Conservation (phyloP, 2,888 invertebrate genomes). For the Idaea aversata region DNA sequence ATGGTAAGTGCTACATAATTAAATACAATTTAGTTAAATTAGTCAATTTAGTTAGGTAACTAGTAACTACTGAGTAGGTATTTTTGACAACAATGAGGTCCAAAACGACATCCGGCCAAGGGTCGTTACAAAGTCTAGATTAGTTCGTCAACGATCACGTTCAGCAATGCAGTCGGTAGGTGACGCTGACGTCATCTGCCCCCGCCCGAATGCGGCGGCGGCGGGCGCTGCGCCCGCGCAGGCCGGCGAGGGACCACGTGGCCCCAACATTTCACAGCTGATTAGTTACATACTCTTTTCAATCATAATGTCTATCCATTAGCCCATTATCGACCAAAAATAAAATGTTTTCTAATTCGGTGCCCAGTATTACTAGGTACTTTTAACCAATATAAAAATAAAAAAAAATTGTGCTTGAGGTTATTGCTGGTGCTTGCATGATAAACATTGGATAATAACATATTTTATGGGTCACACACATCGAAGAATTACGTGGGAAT, state of each 20-base stretch:
- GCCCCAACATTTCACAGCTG: conserved; percentile 53
- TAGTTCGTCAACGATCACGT: not conserved
- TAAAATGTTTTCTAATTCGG: too few species aligned
- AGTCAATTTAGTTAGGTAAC: too few species aligned
- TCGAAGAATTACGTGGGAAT: conserved; percentile 24
- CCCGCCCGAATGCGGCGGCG: conserved; percentile 16
- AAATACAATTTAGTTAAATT: too few species aligned
- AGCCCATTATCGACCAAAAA: not conserved
- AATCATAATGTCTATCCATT: not conserved
- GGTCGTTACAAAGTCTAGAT: not conserved
- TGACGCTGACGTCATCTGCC: conserved; percentile 61
- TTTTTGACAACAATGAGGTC: not conserved
- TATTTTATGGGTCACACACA: not conserved
- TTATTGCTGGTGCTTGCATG: too few species aligned
- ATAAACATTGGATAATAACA: not conserved
- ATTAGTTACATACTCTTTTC: conserved; percentile 27
- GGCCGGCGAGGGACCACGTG: conserved; percentile 59
- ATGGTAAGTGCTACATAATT: too few species aligned
- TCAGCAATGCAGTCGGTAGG: conserved; percentile 26
- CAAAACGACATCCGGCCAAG: not conserved
- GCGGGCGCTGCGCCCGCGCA: conserved; percentile 13
- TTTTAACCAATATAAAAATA: too few species aligned
- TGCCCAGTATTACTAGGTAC: too few species aligned
- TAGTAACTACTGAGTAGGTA: too few species aligned
- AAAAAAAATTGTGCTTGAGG: too few species aligned